phyloP scores from a whole-genome alignment of 2,888 invertebrate genomes.

The Andrena dorsata region DNA sequence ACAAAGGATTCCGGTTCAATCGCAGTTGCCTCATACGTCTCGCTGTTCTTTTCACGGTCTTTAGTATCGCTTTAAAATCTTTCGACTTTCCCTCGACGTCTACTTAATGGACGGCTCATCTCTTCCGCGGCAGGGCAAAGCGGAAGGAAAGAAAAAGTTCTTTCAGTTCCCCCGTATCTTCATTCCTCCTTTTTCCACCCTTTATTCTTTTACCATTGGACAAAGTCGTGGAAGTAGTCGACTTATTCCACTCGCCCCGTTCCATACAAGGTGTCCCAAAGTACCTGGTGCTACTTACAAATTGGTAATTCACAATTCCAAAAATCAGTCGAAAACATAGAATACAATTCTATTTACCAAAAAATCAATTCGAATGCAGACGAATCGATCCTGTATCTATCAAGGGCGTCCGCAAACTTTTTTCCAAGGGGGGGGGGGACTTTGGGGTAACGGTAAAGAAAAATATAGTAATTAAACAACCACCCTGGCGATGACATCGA shows the following conservation, averaged over 20 bases:
- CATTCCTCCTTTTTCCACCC: neutral
- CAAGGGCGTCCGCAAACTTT: no score
- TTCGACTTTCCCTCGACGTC: conserved; percentile 38
- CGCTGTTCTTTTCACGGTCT: conserved; percentile 38
- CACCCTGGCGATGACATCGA: no score
- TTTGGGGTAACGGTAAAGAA: no score
- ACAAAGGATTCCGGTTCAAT: conserved; percentile 41
- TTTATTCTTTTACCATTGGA: conserved; percentile 57
- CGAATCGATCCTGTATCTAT: no score
- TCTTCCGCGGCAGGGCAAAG: conserved; percentile 28
- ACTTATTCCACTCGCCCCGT: conserved; percentile 72
- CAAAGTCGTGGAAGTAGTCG: conserved; percentile 58
- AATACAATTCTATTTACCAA: neutral
- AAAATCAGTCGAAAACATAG: neutral
- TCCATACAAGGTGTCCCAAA: conserved; percentile 16
- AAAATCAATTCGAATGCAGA: no score
- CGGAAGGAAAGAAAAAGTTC: conserved; percentile 30
- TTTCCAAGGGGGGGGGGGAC: no score
- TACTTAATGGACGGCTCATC: conserved; percentile 63
- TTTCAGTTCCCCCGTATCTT: conserved; percentile 32
- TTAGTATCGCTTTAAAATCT: conserved; percentile 52
- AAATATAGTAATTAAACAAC: no score
- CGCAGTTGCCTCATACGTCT: conserved; percentile 52
- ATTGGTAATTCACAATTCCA: no score
- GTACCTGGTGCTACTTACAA: neutral